These are phyloP conservation scores for Enteromius argenteus DNA, from an alignment of 2,797 vertebrate species.

Conservation along the genomic window DNA sequence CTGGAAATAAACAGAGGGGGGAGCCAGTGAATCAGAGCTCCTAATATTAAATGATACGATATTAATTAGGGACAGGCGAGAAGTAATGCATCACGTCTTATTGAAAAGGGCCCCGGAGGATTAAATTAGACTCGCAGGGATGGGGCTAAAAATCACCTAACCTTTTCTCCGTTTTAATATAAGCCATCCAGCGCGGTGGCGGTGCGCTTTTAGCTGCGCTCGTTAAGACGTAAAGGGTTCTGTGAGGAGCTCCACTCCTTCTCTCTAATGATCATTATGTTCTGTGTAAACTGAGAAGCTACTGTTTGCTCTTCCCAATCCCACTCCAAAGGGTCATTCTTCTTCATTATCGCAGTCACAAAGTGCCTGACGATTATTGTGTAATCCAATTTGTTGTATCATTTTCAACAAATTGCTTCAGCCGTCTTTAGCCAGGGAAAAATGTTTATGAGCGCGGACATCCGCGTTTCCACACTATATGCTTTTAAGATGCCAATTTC, in stretches of 20 bases:
- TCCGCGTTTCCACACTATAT: constrained; percentile 28
- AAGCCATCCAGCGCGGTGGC: constrained; percentile 20
- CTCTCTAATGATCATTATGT: constrained; percentile 59
- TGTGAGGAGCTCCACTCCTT: constrained; percentile 43
- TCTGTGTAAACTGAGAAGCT: constrained; percentile 61
- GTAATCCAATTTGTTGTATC: constrained; percentile 62
- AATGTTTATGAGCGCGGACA: constrained; percentile 26
- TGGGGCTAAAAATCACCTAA: constrained; percentile 39
- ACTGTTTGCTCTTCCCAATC: constrained; percentile 57
- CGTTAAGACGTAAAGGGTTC: constrained; percentile 17
- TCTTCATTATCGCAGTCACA: constrained; percentile 60
- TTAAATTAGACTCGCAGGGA: constrained; percentile 50
- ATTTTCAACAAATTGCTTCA: constrained; percentile 57
- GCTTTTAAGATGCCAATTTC: constrained; percentile 36
- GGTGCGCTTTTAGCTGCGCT: constrained; percentile 4
- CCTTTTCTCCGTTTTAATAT: constrained; percentile 52
- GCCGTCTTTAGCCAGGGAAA: constrained; percentile 44
- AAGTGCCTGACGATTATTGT: constrained; percentile 55
- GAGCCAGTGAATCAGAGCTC: constrained; percentile 32
- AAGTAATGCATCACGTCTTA: constrained; percentile 40
- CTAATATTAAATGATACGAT: constrained; percentile 56
- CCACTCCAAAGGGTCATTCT: constrained; percentile 57
- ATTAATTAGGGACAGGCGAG: constrained; percentile 50
- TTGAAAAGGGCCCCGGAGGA: constrained; percentile 35
- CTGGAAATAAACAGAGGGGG: constrained; percentile 44